Conservation (phyloP, 2,113 vertebrate genomes). For the Mellivora capensis region DNA sequence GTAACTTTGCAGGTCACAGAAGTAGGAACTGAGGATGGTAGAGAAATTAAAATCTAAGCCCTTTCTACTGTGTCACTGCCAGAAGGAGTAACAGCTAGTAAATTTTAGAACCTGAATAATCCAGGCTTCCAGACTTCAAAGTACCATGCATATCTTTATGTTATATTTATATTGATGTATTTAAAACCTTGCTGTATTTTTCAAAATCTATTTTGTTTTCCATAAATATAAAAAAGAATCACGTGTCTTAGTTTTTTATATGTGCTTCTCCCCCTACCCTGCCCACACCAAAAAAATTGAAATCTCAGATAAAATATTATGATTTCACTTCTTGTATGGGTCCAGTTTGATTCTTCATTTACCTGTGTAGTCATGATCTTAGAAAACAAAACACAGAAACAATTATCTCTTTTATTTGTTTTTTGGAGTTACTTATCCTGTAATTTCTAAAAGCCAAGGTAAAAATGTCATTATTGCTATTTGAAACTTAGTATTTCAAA, state of each 20-base stretch:
- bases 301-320: background rate
- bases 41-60: background rate
- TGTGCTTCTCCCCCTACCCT: background rate
- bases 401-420: background rate
- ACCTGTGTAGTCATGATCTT: background rate
- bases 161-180: background rate
- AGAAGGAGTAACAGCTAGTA: background rate
- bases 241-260: background rate
- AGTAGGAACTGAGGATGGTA: background rate
- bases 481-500: conserved; percentile 38
- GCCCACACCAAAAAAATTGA: background rate
- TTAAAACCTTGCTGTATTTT: conserved; percentile 25
- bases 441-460: conserved; percentile 22
- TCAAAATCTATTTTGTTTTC: conserved; percentile 28
- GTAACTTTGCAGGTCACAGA: background rate
- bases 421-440: background rate
- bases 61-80: background rate
- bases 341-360: conserved; percentile 5
- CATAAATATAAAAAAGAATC: background rate
- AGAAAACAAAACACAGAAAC: background rate
- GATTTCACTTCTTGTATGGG: conserved; percentile 16
- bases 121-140: background rate
- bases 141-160: background rate
- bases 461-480: background rate
- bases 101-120: conserved; percentile 29